Evolutionary conservation across 1,140 invertebrate species (phyloP), one percentile per base, ranked within the genome.

Genomic region (Lanistes nyassanus): DNA sequence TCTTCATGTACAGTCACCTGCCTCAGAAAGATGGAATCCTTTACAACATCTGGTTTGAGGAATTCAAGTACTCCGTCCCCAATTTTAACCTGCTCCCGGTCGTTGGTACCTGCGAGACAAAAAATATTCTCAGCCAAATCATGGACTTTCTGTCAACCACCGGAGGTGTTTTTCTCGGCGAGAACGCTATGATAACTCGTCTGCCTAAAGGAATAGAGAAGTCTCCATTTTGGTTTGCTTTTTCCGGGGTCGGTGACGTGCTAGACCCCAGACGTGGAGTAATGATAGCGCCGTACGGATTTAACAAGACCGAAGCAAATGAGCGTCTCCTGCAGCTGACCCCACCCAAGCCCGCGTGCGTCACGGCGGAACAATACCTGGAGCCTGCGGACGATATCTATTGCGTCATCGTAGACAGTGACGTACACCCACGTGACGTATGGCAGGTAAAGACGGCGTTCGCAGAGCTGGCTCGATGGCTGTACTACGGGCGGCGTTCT

Each of bases 11-110:
- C 74, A 55, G n/a, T 2, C 47, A 72, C 36, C 68, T 76, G 16
- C 77, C 77, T 11, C n/a, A 51, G 5, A 23, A 26, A 4, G 77
- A 79, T 47, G 51, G 26, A 7, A 34, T 67, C 65, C 62, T 69
- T 23, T 79, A 75, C 69, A 16, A 75, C 53, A 76, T 74, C 23
- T 79, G 77, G 77, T 79, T 75, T 70, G 34, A 68, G 31, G 74
- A 79, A 65, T 65, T 75, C 47, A 56, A 68, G 23, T 65, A 68
- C 47, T 75, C 65, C 47, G 74, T 75, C 34, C 47, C 74, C n/a
- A 68, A n/a, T 29, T 55, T 75, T 6, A 34, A 53, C 51, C 74
- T 75, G 29, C 26, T 31, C 16, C 39, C 21, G 0, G 13, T 60
- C 29, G 26, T 5, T 34, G 39, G 36, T 5, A 21, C 34, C 9